Evolutionary conservation across 2,113 vertebrate genomes (phyloP).

Genomic region (Prionailurus bengalensis): DNA sequence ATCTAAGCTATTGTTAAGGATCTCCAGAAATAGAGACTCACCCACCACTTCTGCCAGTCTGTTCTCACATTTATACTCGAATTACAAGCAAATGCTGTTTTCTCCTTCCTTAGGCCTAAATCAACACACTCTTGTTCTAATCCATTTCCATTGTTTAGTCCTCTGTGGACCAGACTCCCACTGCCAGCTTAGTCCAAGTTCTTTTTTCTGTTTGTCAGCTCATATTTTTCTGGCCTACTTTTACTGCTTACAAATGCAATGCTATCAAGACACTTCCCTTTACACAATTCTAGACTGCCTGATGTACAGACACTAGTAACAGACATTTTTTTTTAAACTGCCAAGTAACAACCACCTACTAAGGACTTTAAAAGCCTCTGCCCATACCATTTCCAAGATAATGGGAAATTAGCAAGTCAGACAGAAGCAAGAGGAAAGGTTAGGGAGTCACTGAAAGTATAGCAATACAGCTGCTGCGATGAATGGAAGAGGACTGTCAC

Average conservation of each 20-base stretch:
- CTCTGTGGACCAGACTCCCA: not conserved
- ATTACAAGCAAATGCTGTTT: not conserved
- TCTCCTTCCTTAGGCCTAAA: slow-evolving; percentile 16
- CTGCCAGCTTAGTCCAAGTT: not conserved
- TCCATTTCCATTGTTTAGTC: not conserved
- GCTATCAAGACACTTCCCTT: slow-evolving; percentile 21
- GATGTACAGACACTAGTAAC: not conserved
- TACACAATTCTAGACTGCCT: not conserved
- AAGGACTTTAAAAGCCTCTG: not conserved
- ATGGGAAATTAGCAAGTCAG: not conserved
- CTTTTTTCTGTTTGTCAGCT: slow-evolving; percentile 40
- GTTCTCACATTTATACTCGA: slow-evolving; percentile 12
- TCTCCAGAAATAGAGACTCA: not conserved
- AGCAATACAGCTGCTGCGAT: not conserved
- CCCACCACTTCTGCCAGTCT: not conserved
- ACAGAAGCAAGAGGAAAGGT: not conserved
- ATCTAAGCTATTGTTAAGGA: not conserved
- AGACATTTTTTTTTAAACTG: not conserved
- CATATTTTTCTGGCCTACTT: slow-evolving; percentile 44
- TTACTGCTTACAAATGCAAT: slow-evolving; percentile 23
- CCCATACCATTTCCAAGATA: not conserved
- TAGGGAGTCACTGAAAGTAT: not conserved
- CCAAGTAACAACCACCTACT: not conserved
- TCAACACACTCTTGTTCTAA: not conserved
- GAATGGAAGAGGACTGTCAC: accelerated